Conservation (phyloP, 2,797 vertebrate genomes). For the Graptemys geographica region DNA sequence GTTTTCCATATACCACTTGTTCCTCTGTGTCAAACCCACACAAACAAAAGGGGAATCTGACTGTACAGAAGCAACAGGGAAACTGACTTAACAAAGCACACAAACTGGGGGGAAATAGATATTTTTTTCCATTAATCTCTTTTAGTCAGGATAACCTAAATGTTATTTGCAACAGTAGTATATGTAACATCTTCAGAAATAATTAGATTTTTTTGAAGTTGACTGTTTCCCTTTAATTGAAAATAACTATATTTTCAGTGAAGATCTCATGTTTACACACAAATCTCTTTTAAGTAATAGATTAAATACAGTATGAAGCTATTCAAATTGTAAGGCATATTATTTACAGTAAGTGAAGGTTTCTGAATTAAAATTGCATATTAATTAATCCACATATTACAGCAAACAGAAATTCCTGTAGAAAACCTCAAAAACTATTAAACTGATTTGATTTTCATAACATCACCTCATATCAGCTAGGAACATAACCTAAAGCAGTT, state of each 20-base stretch:
- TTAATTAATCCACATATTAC: neutral
- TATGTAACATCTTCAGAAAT: neutral
- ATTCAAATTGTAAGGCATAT: neutral
- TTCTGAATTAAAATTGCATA: slow-evolving; percentile 1
- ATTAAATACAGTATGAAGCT: neutral
- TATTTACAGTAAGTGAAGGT: neutral
- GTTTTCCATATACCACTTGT: rapidly evolving
- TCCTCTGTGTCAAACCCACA: neutral
- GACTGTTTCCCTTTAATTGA: slow-evolving; percentile 31
- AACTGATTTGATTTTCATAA: slow-evolving; percentile 58
- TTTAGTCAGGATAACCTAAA: slow-evolving; percentile 30
- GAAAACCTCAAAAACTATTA: slow-evolving; percentile 40
- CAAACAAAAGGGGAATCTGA: neutral
- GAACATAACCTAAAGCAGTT: slow-evolving; percentile 62
- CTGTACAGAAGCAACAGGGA: neutral
- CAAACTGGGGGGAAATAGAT: neutral
- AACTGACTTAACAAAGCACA: rapidly evolving
- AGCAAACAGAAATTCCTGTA: neutral
- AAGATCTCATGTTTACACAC: slow-evolving; percentile 35
- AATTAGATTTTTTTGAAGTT: slow-evolving; percentile 27
- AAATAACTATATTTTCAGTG: slow-evolving; percentile 48
- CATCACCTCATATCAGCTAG: slow-evolving; percentile 51
- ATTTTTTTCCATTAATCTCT: neutral
- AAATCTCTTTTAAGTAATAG: neutral
- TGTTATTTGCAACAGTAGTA: slow-evolving; percentile 30